phyloP scores from a whole-genome alignment of 2,797 vertebrate species.

The Coluber constrictor region DNA sequence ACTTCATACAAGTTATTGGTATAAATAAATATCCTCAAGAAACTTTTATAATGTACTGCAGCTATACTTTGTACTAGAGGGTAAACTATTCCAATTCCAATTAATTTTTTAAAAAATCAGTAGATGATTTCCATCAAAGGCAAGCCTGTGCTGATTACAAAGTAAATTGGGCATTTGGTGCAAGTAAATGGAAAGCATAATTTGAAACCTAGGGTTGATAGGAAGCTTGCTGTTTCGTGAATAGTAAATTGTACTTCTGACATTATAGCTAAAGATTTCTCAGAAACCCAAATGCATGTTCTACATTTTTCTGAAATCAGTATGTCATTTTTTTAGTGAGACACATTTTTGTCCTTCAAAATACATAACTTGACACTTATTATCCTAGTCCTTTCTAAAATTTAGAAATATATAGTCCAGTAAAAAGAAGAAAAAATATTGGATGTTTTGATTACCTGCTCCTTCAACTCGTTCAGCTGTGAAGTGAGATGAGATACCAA shows the following conservation, averaged over 20 bases:
- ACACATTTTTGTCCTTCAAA: background rate
- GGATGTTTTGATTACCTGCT: conserved; percentile 78
- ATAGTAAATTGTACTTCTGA: background rate
- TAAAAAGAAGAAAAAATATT: background rate
- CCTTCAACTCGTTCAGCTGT: conserved; percentile 90
- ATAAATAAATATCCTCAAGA: background rate
- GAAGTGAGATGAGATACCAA: conserved; percentile 86
- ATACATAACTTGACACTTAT: background rate
- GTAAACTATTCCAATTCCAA: background rate
- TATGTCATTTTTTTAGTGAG: background rate
- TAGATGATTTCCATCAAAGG: background rate
- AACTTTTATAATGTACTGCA: background rate
- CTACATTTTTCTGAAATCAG: background rate
- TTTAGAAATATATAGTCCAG: background rate
- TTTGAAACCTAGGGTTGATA: background rate
- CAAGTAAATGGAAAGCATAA: background rate
- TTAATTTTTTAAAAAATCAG: background rate
- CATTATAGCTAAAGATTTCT: background rate
- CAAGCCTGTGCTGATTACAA: background rate
- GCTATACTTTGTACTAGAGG: background rate
- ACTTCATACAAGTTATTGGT: background rate
- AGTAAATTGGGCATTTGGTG: background rate
- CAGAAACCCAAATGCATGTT: background rate
- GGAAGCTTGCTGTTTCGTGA: background rate
- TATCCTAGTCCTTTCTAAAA: background rate